A percentile compares a stretch with the other conserved stretches of the same genome.
phyloP scores from a whole-genome alignment of 2,888 invertebrate genomes.

The Eupeodes luniger region DNA sequence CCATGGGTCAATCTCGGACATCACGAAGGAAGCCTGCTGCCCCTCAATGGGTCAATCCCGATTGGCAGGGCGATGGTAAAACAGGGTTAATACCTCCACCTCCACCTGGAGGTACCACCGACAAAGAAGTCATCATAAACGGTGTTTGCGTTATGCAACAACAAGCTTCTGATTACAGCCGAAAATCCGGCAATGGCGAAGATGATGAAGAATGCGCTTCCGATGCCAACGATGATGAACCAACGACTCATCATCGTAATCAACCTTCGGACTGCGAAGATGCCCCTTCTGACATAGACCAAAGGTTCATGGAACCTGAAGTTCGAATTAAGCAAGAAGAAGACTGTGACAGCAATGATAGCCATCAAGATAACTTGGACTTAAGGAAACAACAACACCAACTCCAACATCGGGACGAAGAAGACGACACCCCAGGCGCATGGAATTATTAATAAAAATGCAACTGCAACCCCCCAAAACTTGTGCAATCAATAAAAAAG shows the following conservation, averaged over 20 bases:
- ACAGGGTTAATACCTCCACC: constrained; percentile 83
- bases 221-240: constrained; percentile 80
- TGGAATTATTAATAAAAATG: constrained; percentile 66
- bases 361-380: constrained; percentile 67
- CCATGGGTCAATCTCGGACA: constrained; percentile 84
- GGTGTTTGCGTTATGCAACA: constrained; percentile 96
- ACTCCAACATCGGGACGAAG: constrained; percentile 64
- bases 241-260: constrained; percentile 49
- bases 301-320: constrained; percentile 82
- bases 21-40: constrained; percentile 96
- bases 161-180: constrained; percentile 89
- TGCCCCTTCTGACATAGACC: constrained; percentile 80
- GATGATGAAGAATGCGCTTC: constrained; percentile 91
- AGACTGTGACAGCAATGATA: constrained; percentile 80
- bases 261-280: constrained; percentile 78
- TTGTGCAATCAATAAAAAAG: constrained; percentile 74
- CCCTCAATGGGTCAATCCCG: constrained; percentile 98
- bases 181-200: constrained; percentile 81
- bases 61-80: constrained; percentile 89
- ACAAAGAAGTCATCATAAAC: constrained; percentile 94
- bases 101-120: constrained; percentile 80
- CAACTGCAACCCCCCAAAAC: constrained; percentile 46
- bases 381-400: constrained; percentile 54
- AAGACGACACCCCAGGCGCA: constrained; percentile 67
- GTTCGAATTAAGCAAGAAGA: constrained; percentile 83